Base-by-base conservation (phyloP, 2,113 vertebrate species). In the Pteropus alecto region DNA sequence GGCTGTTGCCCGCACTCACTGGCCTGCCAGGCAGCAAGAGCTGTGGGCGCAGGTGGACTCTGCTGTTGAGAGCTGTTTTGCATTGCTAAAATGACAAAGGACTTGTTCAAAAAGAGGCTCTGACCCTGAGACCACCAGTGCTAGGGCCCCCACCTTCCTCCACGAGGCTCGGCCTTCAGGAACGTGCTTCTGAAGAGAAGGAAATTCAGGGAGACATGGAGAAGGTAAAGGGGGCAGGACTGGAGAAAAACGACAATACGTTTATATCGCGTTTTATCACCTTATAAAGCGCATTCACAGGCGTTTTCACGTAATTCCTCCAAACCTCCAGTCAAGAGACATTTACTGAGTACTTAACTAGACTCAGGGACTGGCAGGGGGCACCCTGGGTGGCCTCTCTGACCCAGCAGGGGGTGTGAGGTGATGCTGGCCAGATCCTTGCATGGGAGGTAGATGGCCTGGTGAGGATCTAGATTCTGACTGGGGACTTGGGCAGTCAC, bases 21-120 rank as follows among this genome's bases (percentile, higher is more conserved):
- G 43, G 74, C 30, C 35, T 90, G 74, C 21, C 11, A 28, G 24
- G 51, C 12, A 1, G 70, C 43, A 28, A 3, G 6, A 13, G 60
- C 74, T 30, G 41, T 0, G 1, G 33, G 48, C 22, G 7, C 28
- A 54, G 35, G 22, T 1, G 65, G n/a, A 5, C 5, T 56, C 2
- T 2, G 4, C 3, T 0, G 10, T 3, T 3, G 33, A 33, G 13
- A 33, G 67, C 15, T 13, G 60, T 26, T 38, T 1, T 28, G 16
- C 9, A 2, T 8, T 58, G 21, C 67, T 60, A 16, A 67, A 18
- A 43, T 6, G 51, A 88, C 21, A 16, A 74, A 24, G 54, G 71
- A n/a, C 41, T 76, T 41, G 3, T 54, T 30, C 14, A 43, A 22
- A 33, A 78, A 51, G 35, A 74, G 41, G 21, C 30, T 54, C 58